Evolutionary conservation across 1,140 invertebrate species (phyloP), one percentile per base, ranked within the genome.

Genomic region (Latrodectus geometricus): DNA sequence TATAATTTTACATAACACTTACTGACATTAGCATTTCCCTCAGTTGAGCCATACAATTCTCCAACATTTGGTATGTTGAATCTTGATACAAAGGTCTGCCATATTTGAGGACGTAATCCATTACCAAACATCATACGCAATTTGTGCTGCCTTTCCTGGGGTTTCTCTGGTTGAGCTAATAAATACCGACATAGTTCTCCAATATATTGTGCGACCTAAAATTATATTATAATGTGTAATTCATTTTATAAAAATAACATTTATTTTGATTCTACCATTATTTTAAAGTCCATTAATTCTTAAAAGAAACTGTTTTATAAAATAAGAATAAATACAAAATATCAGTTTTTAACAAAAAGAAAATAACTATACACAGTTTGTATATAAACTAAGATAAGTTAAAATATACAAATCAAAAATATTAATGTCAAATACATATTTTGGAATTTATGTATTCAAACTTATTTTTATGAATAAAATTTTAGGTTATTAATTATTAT

Each of bases 181-280:
- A 99, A 93, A 92, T 99, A 99, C 9, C 98, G 94, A 90, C 97
- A 99, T 93, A 99, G 98, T 93, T 99, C 98, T 15, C 98, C 98
- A 90, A 99, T 99, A 90, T 99, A 99, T 90, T 99, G 98, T 15
- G 94, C 95, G 84, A 95, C 94, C 97, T 99, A 92, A 52, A 81
- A 50, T n/a, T 61, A 61, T 8, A 14, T 61, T 61, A 35, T 35
- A 35, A 5, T 1, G 5, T 3, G 35, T 35, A 3, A 61, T 14
- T 4, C 17, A 61, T 61, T 14, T 61, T 61, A 14, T 61, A 4
- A 61, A 61, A 14, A 61, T 61, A 14, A 4, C 17, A n/a, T n/a
- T n/a, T n/a, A 14, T 61, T 61, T 61, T 61, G 56, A 14, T 61
- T 14, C 12, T 14, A 61, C 56, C 17, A 14, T 2, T 14, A n/a